Evolutionary conservation across 2,797 vertebrate species (phyloP).

Genomic region (Taeniopygia guttata): DNA sequence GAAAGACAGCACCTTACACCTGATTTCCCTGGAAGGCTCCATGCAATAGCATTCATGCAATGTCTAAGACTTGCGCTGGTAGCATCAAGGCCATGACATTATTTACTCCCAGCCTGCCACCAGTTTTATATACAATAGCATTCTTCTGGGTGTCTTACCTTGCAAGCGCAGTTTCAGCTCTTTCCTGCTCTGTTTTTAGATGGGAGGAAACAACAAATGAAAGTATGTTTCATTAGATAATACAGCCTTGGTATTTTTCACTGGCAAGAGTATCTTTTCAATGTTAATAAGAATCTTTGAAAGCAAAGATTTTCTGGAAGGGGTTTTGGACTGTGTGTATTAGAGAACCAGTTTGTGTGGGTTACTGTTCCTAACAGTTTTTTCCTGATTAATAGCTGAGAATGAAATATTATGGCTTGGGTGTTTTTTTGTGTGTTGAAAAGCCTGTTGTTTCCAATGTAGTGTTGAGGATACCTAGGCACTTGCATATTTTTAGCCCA

Average conservation of each 20-base stretch:
- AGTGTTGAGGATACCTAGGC: background rate
- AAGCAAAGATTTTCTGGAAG: background rate
- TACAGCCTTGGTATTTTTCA: background rate
- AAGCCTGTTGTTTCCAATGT: background rate
- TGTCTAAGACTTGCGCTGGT: background rate
- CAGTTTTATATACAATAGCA: background rate
- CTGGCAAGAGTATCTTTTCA: background rate
- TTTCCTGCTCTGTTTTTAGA: background rate
- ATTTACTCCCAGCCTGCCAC: background rate
- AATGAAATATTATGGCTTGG: background rate
- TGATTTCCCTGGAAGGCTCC: background rate
- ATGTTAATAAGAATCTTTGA: background rate
- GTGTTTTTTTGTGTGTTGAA: background rate
- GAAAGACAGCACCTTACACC: background rate
- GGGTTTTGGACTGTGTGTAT: background rate
- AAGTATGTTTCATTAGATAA: background rate
- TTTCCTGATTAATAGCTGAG: background rate
- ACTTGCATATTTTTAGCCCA: background rate
- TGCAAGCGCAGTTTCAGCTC: background rate
- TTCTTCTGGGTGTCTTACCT: background rate
- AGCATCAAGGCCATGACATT: background rate
- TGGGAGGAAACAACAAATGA: background rate
- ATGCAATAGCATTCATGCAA: background rate
- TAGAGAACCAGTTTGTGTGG: background rate
- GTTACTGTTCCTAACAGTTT: background rate